Evolutionary conservation across 2,888 invertebrate species (phyloP), one percentile per base, ranked within the genome.

Genomic region (Clunio marinus): DNA sequence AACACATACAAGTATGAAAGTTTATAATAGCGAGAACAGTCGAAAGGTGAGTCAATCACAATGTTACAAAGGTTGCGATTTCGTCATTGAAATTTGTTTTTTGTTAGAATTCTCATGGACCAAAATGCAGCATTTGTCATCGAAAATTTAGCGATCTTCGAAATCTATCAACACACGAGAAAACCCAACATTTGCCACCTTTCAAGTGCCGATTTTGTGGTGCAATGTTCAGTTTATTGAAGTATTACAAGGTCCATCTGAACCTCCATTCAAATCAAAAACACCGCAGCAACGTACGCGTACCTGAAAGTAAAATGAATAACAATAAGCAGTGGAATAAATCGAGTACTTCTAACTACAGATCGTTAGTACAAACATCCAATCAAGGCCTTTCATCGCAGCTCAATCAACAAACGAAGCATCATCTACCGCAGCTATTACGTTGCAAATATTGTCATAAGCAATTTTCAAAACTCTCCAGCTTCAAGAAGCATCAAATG

Each of bases 261-360:
- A 51, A 55, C 28, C 46, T 45, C n/a, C 66, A 66, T 24, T 15
- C 20, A n/a, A 45, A 66, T 10, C 66, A 66, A 20, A 28, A 28
- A 66, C 66, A 20, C 10, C 28, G 22, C 15, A 22, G 46, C 7
- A 27, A 63, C 22, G 25, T 25, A 51, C 51, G 55, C 13, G 66
- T 66, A 66, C 66, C 66, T 66, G 66, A 66, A 15, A 25, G 46
- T 17, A 51, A 51, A 5, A 51, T 3, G 7, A 51, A 66, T 27
- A n/a, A 51, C 24, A 63, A 63, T 66, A 66, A 66, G 66, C 66
- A 66, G 55, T 66, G 28, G 45, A 66, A 66, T 13, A 55, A 66
- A 35, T 66, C 66, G 55, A 17, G 55, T 55, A 20, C 35, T 35
- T 20, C 51, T 51, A 25, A 25, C 15, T 51, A 25, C 35, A 25